Percentiles rank a stretch among this genome's conserved stretches.
phyloP scores from a whole-genome alignment of 2,888 invertebrate genomes.

The Temnothorax ravouxi region DNA sequence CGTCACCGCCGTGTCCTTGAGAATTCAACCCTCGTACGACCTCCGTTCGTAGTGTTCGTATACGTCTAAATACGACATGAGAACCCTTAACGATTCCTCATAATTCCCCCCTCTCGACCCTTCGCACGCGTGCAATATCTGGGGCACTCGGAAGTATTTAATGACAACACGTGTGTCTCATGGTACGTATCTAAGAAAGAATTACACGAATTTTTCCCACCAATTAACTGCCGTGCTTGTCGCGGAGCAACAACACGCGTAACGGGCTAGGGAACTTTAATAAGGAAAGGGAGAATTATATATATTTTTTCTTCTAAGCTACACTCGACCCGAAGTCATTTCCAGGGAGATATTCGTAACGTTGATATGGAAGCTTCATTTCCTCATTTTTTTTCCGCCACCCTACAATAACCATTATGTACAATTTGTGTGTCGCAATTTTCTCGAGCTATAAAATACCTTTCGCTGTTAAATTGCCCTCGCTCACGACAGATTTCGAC shows the following conservation, averaged over 20 bases:
- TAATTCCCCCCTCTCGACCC: constrained; percentile 46
- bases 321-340: not conserved
- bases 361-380: not conserved
- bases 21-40: constrained; percentile 62
- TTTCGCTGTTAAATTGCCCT: constrained; percentile 18
- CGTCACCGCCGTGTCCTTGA: constrained; percentile 73
- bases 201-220: not conserved
- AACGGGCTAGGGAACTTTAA: not conserved
- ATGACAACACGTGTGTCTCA: constrained; percentile 5
- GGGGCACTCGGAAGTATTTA: not conserved
- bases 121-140: not conserved
- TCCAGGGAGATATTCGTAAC: not conserved
- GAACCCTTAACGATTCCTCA: constrained; percentile 54
- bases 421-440: constrained; percentile 53
- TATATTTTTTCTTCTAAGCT: not conserved
- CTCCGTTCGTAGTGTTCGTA: constrained; percentile 25
- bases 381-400: constrained; percentile 23
- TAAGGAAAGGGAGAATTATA: not conserved
- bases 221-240: not conserved
- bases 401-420: constrained; percentile 47
- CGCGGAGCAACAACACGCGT: not conserved
- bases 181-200: not conserved
- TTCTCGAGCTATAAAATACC: constrained; percentile 43
- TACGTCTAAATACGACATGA: constrained; percentile 60
- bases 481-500: constrained; percentile 47